Evolutionary conservation across 2,797 vertebrate genomes (phyloP).

Genomic region (Acanthurus tractus): DNA sequence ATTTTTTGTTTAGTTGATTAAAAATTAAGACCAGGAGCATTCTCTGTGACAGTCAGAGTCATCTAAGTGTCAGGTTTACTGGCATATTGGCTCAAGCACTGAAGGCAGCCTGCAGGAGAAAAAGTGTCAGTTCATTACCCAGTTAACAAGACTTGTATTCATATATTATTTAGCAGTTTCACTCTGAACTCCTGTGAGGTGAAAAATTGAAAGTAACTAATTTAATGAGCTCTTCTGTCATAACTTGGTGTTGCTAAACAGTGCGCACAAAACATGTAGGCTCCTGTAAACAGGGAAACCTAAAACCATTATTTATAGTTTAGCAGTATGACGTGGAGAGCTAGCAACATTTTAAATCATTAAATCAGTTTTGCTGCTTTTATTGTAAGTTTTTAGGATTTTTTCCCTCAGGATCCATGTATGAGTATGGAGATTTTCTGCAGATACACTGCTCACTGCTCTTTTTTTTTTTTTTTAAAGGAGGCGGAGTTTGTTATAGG

Average conservation of each 20-base stretch:
- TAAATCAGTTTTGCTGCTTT: neutral
- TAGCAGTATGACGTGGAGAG: constrained; percentile 1
- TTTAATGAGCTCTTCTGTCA: constrained; percentile 13
- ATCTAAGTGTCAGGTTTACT: constrained; percentile 34
- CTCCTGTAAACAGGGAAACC: constrained; percentile 22
- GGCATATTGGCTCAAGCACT: constrained; percentile 12
- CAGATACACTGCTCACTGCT: constrained; percentile 25
- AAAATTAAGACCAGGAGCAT: constrained; percentile 1
- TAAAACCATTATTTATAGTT: constrained; percentile 29
- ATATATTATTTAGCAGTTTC: constrained; percentile 25
- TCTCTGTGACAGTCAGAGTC: constrained; percentile 18
- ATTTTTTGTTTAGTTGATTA: constrained; percentile 21
- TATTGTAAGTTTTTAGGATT: neutral
- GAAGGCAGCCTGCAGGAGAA: constrained; percentile 17
- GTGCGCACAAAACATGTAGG: constrained; percentile 7
- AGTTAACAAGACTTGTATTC: constrained; percentile 1
- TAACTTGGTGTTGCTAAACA: constrained; percentile 23
- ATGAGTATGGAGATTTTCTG: constrained; percentile 45
- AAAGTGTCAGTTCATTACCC: neutral
- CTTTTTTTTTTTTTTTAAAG: constrained; percentile 36
- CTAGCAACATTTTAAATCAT: neutral
- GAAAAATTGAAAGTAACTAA: neutral
- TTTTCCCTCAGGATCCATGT: constrained; percentile 13
- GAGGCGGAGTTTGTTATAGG: constrained; percentile 73
- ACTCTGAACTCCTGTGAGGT: neutral